Base-by-base conservation (phyloP, 1,140 invertebrate species). In the Pseudobourletiella spinata region DNA sequence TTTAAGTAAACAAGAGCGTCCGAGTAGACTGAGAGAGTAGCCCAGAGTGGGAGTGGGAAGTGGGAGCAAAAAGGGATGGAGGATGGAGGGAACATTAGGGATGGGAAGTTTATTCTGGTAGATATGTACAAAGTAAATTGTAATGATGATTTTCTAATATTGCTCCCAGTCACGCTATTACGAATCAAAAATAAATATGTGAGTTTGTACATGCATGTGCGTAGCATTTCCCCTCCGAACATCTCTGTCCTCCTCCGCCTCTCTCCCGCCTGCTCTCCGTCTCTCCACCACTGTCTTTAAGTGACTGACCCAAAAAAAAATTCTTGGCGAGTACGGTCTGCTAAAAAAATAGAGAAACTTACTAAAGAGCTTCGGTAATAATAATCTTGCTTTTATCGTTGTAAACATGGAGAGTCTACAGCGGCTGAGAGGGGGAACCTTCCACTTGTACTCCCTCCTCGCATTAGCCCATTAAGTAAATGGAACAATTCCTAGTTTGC, bases 171-270 rank as follows among this genome's bases (percentile, higher is more conserved):
- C 58, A 60, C 58, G 58, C 58, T 52, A 60, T 60, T 52, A 51
- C 48, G 48, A 60, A 60, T 60, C 58, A 60, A 60, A 60, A 60
- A 39, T 60, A 60, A 60, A 60, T 60, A 60, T 11, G 44, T 26
- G 50, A 28, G 29, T 28, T 39, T 39, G 8, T 39, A 8, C 35
- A 8, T 39, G n/a, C n/a, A n/a, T n/a, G n/a, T n/a, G n/a, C n/a
- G n/a, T n/a, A n/a, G n/a, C n/a, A n/a, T n/a, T n/a, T n/a, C n/a
- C n/a, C n/a, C n/a, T n/a, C n/a, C n/a, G n/a, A n/a, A n/a, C n/a
- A n/a, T n/a, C n/a, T n/a, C n/a, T n/a, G n/a, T n/a, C n/a, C n/a
- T n/a, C n/a, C n/a, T n/a, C n/a, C n/a, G n/a, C n/a, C n/a, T n/a
- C n/a, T n/a, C n/a, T n/a, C n/a, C n/a, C n/a, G n/a, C n/a, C n/a